Percentiles rank a stretch among this genome's conserved stretches.
Evolutionary conservation across 2,113 vertebrate genomes (phyloP).

Genomic region (Holacanthus passer): DNA sequence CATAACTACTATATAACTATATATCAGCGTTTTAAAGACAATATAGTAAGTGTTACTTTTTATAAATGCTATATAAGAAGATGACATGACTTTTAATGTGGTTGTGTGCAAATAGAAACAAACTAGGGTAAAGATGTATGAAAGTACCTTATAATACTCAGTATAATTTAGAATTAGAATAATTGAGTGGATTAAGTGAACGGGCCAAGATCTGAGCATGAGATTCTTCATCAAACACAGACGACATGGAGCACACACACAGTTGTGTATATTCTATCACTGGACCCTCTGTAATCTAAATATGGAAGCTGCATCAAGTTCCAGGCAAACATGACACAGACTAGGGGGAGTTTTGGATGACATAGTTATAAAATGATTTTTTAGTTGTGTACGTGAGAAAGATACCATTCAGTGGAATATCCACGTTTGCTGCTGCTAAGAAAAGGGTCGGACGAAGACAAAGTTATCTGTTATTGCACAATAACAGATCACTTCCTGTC

Average conservation of each 20-base stretch:
- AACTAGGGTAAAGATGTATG: background rate
- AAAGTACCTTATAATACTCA: background rate
- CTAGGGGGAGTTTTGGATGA: slow-evolving; percentile 28
- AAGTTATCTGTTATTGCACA: slow-evolving; percentile 71
- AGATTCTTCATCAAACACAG: background rate
- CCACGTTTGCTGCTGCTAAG: slow-evolving; percentile 16
- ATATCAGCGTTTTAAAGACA: background rate
- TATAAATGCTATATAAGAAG: background rate
- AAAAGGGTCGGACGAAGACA: slow-evolving; percentile 63
- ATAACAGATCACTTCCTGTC: slow-evolving; percentile 63
- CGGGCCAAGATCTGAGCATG: background rate
- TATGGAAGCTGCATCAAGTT: slow-evolving; percentile 12
- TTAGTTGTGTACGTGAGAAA: background rate
- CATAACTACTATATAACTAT: no score
- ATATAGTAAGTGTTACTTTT: background rate
- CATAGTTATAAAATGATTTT: background rate
- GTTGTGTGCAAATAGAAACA: background rate
- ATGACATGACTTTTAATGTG: background rate
- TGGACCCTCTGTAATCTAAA: background rate
- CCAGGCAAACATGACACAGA: slow-evolving; percentile 20
- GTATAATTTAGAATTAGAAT: background rate
- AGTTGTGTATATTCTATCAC: background rate
- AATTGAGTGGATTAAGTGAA: background rate
- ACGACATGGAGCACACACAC: fast-evolving
- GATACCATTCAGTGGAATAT: slow-evolving; percentile 34